phyloP scores from a whole-genome alignment of 2,888 invertebrate genomes.

The Aromia moschata region DNA sequence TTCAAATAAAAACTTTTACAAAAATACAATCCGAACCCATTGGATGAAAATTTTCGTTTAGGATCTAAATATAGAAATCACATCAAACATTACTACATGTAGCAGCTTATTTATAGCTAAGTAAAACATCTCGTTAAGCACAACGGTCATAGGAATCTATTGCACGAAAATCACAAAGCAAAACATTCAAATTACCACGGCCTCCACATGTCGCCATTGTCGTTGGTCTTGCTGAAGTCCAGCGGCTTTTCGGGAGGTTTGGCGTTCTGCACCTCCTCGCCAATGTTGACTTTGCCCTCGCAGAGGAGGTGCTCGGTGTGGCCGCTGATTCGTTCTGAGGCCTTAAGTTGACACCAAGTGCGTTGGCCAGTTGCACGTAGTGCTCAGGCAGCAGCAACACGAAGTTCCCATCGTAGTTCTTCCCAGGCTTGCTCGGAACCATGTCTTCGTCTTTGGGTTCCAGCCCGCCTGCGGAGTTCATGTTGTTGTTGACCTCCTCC shows the following conservation, averaged over 20 bases:
- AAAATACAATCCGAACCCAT: conserved; percentile 6
- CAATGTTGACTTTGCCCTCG: conserved; percentile 36
- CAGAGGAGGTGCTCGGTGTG: conserved; percentile 43
- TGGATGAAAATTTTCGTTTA: conserved; percentile 14
- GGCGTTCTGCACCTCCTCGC: conserved; percentile 38
- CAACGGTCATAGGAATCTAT: conserved; percentile 20
- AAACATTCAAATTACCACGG: conserved; percentile 61
- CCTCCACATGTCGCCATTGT: conserved; percentile 64
- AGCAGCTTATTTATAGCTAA: conserved; percentile 11
- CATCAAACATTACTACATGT: conserved; percentile 20
- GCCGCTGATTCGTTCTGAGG: conserved; percentile 48
- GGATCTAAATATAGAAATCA: conserved; percentile 21
- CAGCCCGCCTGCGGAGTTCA: conserved; percentile 23
- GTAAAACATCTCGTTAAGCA: conserved; percentile 11
- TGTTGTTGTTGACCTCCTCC: conserved; percentile 57
- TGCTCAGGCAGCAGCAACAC: conserved; percentile 71
- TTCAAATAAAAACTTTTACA: conserved; percentile 12
- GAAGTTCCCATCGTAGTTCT: conserved; percentile 70
- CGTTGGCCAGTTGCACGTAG: conserved; percentile 69
- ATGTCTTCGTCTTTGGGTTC: conserved; percentile 24
- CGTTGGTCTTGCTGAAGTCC: conserved; percentile 64
- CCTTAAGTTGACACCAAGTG: conserved; percentile 61
- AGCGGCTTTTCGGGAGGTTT: conserved; percentile 62
- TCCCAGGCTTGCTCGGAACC: conserved; percentile 57
- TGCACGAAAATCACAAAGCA: conserved; percentile 15